These are phyloP conservation scores for Drosophila bunnanda DNA, from an alignment of 2,888 invertebrate genomes.

Conservation along the genomic window DNA sequence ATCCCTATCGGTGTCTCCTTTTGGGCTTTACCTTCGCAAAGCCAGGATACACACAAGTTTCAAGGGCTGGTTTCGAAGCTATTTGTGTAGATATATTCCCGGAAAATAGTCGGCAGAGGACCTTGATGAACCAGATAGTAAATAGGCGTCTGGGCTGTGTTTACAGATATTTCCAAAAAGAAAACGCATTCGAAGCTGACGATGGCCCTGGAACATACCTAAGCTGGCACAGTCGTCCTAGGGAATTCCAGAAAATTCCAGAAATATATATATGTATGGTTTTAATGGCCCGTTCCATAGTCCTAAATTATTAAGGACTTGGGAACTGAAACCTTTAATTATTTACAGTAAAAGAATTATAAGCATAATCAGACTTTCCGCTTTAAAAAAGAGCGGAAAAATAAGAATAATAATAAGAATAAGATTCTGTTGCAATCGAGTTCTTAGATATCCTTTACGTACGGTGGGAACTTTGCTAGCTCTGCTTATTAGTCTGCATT, in stretches of 20 bases:
- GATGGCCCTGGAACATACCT: constrained; percentile 1
- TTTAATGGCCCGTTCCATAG: background rate
- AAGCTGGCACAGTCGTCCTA: background rate
- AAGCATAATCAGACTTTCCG: background rate
- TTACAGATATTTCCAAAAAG: constrained; percentile 23
- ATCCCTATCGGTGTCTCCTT: constrained; percentile 62
- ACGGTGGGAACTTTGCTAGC: background rate
- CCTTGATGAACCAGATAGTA: constrained; percentile 23
- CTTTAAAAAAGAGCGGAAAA: background rate
- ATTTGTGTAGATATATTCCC: constrained; percentile 52
- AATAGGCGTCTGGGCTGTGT: background rate
- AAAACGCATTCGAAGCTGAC: constrained; percentile 17
- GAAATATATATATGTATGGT: background rate
- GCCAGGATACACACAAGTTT: constrained; percentile 61
- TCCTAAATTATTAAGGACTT: too few species aligned
- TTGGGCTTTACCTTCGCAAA: constrained; percentile 76
- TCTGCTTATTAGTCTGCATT: background rate
- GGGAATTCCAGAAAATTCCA: background rate
- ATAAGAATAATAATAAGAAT: too few species aligned
- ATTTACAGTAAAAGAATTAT: background rate
- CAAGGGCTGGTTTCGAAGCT: constrained; percentile 57
- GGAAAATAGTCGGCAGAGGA: constrained; percentile 45
- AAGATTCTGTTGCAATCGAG: background rate
- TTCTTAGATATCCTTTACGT: background rate
- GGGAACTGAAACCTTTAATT: background rate